Percentiles rank a stretch among this genome's conserved stretches.
These are phyloP conservation scores for Ischnura elegans DNA, from an alignment of 2,888 invertebrate genomes.

Conservation along the genomic window DNA sequence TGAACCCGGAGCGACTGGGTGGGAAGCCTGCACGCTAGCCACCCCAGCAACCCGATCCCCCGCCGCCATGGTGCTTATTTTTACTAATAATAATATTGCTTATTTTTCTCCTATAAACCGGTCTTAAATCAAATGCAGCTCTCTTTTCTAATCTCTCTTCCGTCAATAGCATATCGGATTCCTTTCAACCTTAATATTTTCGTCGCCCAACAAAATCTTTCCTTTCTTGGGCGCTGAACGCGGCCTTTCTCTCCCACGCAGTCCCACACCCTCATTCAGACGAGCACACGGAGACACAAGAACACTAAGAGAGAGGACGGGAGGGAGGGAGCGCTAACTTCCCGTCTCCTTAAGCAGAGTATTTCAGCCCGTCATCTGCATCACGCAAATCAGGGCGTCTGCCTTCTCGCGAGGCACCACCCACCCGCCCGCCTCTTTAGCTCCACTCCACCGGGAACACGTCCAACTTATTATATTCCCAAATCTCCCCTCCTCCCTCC, in stretches of 20 bases:
- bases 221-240: background rate
- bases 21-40: no score
- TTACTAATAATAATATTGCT: no score
- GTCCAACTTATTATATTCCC: constrained; percentile 64
- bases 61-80: no score
- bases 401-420: background rate
- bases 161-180: no score
- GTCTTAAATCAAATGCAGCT: no score
- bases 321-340: background rate
- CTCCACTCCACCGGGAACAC: constrained; percentile 29
- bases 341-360: constrained; percentile 20
- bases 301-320: background rate
- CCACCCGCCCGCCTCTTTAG: background rate
- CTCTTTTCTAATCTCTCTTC: no score
- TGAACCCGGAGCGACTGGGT: no score
- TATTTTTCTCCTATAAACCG: no score
- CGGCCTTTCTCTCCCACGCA: background rate
- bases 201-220: background rate
- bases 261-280: constrained; percentile 20
- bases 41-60: no score
- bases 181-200: background rate
- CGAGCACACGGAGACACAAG: background rate
- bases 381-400: constrained; percentile 50
- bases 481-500: background rate
- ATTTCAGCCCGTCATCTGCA: constrained; percentile 38